Evolutionary conservation across 2,113 vertebrate genomes (phyloP).

Genomic region (Gorsachius goisagi): DNA sequence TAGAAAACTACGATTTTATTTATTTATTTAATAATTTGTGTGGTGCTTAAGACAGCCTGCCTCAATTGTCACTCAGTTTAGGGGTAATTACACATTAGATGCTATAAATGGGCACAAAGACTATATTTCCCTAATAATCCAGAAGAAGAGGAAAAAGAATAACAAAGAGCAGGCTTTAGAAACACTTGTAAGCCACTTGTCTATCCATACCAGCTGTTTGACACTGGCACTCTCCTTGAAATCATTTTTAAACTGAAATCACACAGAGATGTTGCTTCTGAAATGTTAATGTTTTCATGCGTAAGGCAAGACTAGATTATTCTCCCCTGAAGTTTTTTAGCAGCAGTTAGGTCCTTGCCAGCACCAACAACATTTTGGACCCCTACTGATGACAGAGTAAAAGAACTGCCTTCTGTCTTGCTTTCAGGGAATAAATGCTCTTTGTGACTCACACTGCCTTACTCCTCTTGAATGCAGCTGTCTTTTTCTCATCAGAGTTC

Average conservation of each 20-base stretch:
- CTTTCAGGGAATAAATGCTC: slow-evolving; percentile 19
- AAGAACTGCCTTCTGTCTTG: not conserved
- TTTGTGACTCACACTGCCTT: slow-evolving; percentile 17
- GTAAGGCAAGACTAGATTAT: slow-evolving; percentile 10
- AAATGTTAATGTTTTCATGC: slow-evolving; percentile 23
- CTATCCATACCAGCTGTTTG: slow-evolving; percentile 18
- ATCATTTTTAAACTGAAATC: slow-evolving; percentile 8
- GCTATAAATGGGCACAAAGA: slow-evolving; percentile 1
- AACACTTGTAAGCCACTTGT: slow-evolving; percentile 32
- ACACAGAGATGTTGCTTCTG: not conserved
- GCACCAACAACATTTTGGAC: slow-evolving; percentile 12
- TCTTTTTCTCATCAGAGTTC: slow-evolving; percentile 33
- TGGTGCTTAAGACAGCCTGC: not conserved
- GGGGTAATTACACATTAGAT: not conserved
- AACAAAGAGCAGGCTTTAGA: not conserved
- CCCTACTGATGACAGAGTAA: not conserved
- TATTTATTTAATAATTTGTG: slow-evolving; percentile 2
- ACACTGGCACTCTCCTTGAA: slow-evolving; percentile 22
- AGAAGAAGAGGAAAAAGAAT: not conserved
- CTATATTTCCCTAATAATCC: not conserved
- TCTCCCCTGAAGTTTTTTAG: not conserved
- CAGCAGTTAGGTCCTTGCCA: not conserved
- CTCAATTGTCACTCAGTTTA: not conserved
- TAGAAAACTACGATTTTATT: not conserved
- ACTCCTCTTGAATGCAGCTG: slow-evolving; percentile 29